A percentile compares a stretch with the other conserved stretches of the same genome.
phyloP scores from a whole-genome alignment of 2,888 invertebrate genomes.

The Drosophila flavopinicola region DNA sequence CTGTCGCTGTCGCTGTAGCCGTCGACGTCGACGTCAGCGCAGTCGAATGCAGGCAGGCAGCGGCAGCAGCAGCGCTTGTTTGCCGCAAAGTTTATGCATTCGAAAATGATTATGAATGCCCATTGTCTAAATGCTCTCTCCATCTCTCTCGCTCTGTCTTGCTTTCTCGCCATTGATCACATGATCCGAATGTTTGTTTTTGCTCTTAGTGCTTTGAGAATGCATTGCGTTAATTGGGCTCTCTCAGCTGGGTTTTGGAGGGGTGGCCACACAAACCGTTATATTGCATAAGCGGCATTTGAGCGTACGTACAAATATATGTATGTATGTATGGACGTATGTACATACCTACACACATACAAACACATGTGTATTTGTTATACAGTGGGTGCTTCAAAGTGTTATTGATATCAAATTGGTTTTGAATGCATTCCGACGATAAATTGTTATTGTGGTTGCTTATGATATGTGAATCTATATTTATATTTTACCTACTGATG shows the following conservation, averaged over 20 bases:
- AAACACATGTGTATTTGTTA: not conserved
- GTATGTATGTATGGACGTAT: not conserved
- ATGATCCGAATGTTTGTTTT: slow-evolving; percentile 32
- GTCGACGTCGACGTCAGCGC: slow-evolving; percentile 9
- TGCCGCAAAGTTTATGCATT: slow-evolving; percentile 21
- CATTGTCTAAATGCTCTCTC: slow-evolving; percentile 4
- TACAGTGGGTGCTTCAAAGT: too few relatives aligned
- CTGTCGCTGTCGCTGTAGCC: too few relatives aligned
- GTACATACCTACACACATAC: not conserved
- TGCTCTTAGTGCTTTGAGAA: slow-evolving; percentile 7
- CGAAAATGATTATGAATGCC: slow-evolving; percentile 16
- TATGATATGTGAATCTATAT: too few relatives aligned
- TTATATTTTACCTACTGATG: too few relatives aligned
- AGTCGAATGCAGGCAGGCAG: slow-evolving; percentile 23
- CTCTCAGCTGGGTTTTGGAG: not conserved
- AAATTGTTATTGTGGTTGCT: too few relatives aligned
- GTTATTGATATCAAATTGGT: too few relatives aligned
- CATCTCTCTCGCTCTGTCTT: not conserved
- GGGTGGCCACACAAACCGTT: not conserved
- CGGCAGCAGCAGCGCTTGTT: slow-evolving; percentile 21
- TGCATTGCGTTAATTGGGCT: slow-evolving; percentile 8
- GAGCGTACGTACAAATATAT: too few relatives aligned
- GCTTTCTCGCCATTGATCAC: slow-evolving; percentile 21
- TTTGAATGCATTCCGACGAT: too few relatives aligned
- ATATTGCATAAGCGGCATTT: not conserved